Evolutionary conservation across 2,797 vertebrate genomes (phyloP).

Genomic region (Malacoraja senta): DNA sequence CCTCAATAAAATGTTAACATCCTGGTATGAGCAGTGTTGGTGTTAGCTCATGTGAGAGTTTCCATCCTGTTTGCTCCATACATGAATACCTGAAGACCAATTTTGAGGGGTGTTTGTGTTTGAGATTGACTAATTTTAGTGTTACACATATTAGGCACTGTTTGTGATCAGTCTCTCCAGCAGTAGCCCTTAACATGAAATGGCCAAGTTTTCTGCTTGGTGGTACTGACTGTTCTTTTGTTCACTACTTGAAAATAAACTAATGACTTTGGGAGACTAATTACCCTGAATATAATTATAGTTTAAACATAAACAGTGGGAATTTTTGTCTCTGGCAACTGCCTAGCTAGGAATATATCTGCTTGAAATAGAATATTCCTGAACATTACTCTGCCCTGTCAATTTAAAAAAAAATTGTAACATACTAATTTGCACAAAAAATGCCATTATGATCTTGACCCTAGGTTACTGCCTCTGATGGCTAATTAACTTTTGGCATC

Average conservation of each 20-base stretch:
- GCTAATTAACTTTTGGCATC: background rate
- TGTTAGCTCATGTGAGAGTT: conserved; percentile 9
- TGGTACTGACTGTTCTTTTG: background rate
- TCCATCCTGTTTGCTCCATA: background rate
- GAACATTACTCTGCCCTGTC: no score
- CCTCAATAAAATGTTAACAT: conserved; percentile 36
- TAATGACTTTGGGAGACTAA: background rate
- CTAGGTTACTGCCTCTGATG: background rate
- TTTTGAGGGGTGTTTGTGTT: background rate
- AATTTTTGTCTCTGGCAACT: background rate
- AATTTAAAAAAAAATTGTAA: background rate
- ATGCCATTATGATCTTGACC: background rate
- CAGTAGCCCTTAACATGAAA: background rate
- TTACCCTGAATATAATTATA: background rate
- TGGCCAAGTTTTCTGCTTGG: no score
- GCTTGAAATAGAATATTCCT: background rate
- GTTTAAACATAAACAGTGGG: background rate
- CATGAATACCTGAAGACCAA: background rate
- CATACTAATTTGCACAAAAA: background rate
- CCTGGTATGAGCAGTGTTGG: background rate
- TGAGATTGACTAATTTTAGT: background rate
- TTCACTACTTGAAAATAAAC: background rate
- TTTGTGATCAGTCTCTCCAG: background rate
- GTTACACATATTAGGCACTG: background rate
- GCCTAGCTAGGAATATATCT: background rate